These are phyloP conservation scores for Rhodinocichla rosea DNA, from an alignment of 2,113 vertebrate species.

Conservation along the genomic window DNA sequence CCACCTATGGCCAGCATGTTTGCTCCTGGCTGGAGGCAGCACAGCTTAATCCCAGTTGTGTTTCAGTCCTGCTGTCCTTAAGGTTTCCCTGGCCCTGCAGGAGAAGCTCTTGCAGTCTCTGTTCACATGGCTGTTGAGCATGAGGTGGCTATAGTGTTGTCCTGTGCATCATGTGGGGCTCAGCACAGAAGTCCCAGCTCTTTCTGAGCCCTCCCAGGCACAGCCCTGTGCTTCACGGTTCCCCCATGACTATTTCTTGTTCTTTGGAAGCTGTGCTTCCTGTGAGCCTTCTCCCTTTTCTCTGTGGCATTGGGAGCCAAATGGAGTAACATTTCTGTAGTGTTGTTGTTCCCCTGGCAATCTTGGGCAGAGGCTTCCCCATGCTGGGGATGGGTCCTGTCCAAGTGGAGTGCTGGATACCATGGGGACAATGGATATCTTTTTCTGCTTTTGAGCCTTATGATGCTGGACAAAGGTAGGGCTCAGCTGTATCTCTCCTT, in stretches of 20 bases:
- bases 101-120: neutral
- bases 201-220: neutral
- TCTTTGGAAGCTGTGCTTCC: neutral
- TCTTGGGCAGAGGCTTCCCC: neutral
- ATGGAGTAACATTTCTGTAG: neutral
- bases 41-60: neutral
- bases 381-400: neutral
- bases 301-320: neutral
- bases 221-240: neutral
- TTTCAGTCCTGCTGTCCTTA: neutral
- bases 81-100: neutral
- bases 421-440: neutral
- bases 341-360: neutral
- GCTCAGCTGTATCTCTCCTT: neutral
- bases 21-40: neutral
- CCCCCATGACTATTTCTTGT: rapidly evolving
- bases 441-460: rapidly evolving
- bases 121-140: rapidly evolving
- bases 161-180: rapidly evolving
- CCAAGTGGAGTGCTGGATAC: rapidly evolving
- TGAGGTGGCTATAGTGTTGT: rapidly evolving
- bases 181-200: rapidly evolving
- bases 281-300: neutral
- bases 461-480: neutral
- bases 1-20: neutral